Evolutionary conservation across 2,888 invertebrate genomes (phyloP), one percentile per base, ranked within the genome.

Genomic region (Nomada ruficornis): DNA sequence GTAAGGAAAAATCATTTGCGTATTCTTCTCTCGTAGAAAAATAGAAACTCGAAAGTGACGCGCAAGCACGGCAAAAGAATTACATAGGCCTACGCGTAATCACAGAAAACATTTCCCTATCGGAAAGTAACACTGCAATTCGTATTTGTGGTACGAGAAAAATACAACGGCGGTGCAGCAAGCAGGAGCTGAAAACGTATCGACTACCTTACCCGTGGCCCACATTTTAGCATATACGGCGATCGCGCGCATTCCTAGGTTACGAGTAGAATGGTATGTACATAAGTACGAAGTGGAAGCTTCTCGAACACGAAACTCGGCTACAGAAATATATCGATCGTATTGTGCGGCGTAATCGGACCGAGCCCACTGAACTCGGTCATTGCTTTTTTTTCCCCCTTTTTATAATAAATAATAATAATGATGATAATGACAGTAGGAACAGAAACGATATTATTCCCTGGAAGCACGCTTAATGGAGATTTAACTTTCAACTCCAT

Each of bases 281-380:
- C 23, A 23, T 23, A 52, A 65, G 50, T 54, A 69, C 67, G 54
- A 55, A 20, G 36, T 72, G 72, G 86, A 86, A 86, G 74, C 63
- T 85, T 85, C 85, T 85, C 79, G 83, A 83, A 83, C 64, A 36
- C 73, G 83, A 68, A 72, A 60, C 64, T 83, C 80, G 26, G 55
- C 44, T 59, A 50, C 9, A n/a, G 11, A 0, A n/a, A 68, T 74
- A 64, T 78, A 89, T 88, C 86, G 86, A 89, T 87, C 85, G 75
- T 54, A 47, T 13, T n/a, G 10, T 57, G 36, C 85, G 89, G 86
- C 80, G 86, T 80, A 86, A 89, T 15, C 47, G 65, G 52, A 62
- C 54, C 69, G 47, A 76, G 73, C 67, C 67, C 60, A 71, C 29
- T 67, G 71, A 82, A 88, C 70, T 86, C 77, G 77, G 78, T 82